phyloP scores from a whole-genome alignment of 2,797 vertebrate genomes.

The Takifugu rubripes region DNA sequence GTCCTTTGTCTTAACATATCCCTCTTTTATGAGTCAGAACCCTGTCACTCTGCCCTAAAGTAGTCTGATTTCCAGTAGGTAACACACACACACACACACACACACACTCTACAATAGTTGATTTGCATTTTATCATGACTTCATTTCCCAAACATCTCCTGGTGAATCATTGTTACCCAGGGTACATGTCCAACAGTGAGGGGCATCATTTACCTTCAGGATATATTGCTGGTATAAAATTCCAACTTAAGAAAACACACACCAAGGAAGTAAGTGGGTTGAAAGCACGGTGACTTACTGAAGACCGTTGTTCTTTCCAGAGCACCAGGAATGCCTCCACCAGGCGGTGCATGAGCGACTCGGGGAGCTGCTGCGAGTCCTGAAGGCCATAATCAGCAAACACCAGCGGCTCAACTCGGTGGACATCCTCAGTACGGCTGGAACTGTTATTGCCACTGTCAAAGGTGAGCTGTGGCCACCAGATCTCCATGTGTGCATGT shows the following conservation, averaged over 20 bases:
- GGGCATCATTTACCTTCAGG: constrained; percentile 34
- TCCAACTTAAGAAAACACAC: neutral
- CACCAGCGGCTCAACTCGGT: constrained; percentile 93
- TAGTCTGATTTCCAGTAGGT: constrained; percentile 5
- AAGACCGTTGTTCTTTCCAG: constrained; percentile 57
- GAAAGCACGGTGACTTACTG: neutral
- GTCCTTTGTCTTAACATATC: neutral
- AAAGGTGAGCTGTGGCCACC: constrained; percentile 83
- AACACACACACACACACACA: constrained; percentile 2
- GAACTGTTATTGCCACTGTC: constrained; percentile 90
- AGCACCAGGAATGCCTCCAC: constrained; percentile 86
- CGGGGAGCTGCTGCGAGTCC: constrained; percentile 87
- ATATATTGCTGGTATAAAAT: neutral
- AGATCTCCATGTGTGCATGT: constrained; percentile 12
- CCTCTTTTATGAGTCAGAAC: constrained; percentile 8
- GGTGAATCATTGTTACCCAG: constrained; percentile 38
- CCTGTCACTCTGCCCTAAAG: constrained; percentile 4
- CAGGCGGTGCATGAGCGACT: constrained; percentile 89
- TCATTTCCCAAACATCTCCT: constrained; percentile 22
- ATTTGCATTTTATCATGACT: constrained; percentile 22
- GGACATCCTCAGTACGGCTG: constrained; percentile 92
- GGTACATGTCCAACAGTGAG: constrained; percentile 5
- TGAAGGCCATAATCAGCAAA: constrained; percentile 89
- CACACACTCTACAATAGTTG: neutral
- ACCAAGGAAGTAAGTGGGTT: neutral